Evolutionary conservation across 1,140 invertebrate species (phyloP).

Genomic region (Tribolium castaneum): DNA sequence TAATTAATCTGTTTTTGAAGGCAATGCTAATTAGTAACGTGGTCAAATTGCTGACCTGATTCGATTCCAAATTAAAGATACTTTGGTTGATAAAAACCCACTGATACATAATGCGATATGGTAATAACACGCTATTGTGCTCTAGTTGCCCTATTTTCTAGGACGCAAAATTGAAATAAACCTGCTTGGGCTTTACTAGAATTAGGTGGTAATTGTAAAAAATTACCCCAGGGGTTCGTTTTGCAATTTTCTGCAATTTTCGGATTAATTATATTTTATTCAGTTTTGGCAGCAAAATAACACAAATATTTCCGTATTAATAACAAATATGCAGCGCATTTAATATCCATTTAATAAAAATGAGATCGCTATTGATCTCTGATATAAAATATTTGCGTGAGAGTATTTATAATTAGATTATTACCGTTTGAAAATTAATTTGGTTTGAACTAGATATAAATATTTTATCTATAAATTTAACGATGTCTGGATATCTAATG

Average conservation of each 20-base stretch:
- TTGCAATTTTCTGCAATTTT: neutral
- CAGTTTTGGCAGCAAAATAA: neutral
- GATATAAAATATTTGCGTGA: neutral
- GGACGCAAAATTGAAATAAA: neutral
- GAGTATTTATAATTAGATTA: neutral
- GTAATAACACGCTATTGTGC: constrained; percentile 23
- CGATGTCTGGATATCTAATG: neutral
- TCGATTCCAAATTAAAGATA: constrained; percentile 24
- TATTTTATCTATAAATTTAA: neutral
- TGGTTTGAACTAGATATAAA: neutral
- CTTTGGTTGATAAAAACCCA: constrained; percentile 16
- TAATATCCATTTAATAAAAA: neutral
- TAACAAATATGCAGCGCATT: neutral
- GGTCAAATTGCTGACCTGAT: constrained; percentile 16
- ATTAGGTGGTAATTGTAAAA: neutral
- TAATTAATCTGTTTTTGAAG: neutral
- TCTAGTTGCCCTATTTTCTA: constrained; percentile 11
- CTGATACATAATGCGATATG: constrained; percentile 21
- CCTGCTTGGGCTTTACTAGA: neutral
- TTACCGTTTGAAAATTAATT: neutral
- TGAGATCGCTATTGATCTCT: neutral
- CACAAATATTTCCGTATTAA: neutral
- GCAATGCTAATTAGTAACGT: neutral
- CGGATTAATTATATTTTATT: neutral
- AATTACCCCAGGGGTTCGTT: neutral